Conservation (phyloP, 1,140 invertebrate genomes). For the Manduca sexta region DNA sequence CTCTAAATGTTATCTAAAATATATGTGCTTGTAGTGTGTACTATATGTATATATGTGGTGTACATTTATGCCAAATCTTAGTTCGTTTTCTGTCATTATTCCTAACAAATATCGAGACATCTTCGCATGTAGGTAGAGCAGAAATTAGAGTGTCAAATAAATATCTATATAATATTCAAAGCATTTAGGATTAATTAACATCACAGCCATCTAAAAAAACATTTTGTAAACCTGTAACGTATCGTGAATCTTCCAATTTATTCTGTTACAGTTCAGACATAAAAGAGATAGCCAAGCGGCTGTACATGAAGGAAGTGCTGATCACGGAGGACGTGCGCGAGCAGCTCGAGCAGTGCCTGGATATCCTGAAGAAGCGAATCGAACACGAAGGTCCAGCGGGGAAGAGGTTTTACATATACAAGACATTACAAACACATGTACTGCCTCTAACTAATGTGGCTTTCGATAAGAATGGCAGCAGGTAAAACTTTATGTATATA, state of each 20-base stretch:
- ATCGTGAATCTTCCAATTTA: not conserved
- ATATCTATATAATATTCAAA: no score
- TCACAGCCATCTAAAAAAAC: no score
- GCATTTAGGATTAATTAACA: no score
- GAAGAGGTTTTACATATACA: conserved; percentile 79
- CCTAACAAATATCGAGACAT: no score
- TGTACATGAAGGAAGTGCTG: conserved; percentile 71
- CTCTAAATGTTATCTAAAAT: no score
- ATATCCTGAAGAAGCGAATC: conserved; percentile 73
- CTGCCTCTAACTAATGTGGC: conserved; percentile 86
- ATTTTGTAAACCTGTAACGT: no score
- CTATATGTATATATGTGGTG: no score
- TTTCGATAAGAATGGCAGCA: conserved; percentile 80
- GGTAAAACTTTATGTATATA: conserved; percentile 46
- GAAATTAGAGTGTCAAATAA: no score
- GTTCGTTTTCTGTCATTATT: no score
- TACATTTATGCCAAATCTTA: no score
- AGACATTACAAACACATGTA: conserved; percentile 82
- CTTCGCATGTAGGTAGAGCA: no score
- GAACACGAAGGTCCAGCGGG: conserved; percentile 72
- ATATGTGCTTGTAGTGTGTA: no score
- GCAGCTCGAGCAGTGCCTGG: conserved; percentile 57
- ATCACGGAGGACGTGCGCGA: conserved; percentile 65
- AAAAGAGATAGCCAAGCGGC: conserved; percentile 64
- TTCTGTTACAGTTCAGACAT: conserved; percentile 70